Conservation (phyloP, 2,797 vertebrate species). For the Channallabes apus region DNA sequence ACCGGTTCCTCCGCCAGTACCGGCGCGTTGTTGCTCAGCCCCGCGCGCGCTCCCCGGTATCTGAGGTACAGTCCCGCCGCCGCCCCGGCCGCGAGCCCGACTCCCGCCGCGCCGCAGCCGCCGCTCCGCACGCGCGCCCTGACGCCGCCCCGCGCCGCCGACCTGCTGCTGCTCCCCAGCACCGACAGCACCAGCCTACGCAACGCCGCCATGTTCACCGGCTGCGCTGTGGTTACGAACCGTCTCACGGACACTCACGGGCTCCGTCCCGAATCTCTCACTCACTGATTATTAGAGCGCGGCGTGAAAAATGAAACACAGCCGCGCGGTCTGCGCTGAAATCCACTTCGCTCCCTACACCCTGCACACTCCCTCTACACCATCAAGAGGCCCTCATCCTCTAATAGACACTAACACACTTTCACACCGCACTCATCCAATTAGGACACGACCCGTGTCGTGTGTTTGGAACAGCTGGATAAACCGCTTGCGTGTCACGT, state of each 20-base stretch:
- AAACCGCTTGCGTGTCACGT: not conserved
- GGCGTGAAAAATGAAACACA: too few relatives aligned
- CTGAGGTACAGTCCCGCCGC: conserved; percentile 67
- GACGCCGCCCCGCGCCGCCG: not conserved
- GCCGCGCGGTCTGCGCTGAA: too few relatives aligned
- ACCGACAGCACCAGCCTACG: conserved; percentile 69
- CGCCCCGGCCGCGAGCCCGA: conserved; percentile 69
- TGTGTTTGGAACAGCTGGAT: not conserved
- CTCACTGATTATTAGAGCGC: too few relatives aligned
- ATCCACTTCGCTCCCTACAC: conserved; percentile 4
- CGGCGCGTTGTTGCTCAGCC: conserved; percentile 59
- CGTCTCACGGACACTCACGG: too few relatives aligned
- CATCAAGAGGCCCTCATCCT: too few relatives aligned
- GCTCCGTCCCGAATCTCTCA: not conserved
- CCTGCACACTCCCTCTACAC: not conserved
- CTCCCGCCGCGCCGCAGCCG: conserved; percentile 53
- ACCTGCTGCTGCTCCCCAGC: conserved; percentile 61
- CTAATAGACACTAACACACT: not conserved
- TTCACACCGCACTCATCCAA: not conserved
- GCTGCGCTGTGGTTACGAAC: conserved; percentile 22
- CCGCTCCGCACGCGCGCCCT: conserved; percentile 49
- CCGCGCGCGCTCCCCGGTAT: conserved; percentile 55
- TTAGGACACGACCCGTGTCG: not conserved
- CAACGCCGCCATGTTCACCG: conserved; percentile 75
- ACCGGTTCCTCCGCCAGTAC: conserved; percentile 77